A percentile compares a stretch with the other conserved stretches of the same genome.
phyloP scores from a whole-genome alignment of 1,140 invertebrate species.

The Lepidurus packardi region DNA sequence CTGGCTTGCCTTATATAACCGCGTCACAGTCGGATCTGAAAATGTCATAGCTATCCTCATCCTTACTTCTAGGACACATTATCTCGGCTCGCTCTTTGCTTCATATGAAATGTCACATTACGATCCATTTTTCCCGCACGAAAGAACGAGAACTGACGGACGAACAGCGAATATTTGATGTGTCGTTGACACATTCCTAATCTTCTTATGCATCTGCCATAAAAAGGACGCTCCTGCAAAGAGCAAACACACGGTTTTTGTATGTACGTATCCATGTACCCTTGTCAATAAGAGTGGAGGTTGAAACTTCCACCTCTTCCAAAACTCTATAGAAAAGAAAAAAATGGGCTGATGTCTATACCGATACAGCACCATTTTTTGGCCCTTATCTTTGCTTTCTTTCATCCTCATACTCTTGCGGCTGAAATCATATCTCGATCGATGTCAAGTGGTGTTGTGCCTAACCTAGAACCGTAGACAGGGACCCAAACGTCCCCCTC shows the following conservation, averaged over 20 bases:
- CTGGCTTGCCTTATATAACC: not conserved
- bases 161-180: conserved; percentile 16
- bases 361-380: not conserved
- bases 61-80: not conserved
- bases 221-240: conserved; percentile 1
- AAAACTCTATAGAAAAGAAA: not conserved
- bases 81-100: not conserved
- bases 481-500: not conserved
- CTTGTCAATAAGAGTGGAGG: not conserved
- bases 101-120: not conserved
- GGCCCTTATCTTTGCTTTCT: not conserved
- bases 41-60: not conserved
- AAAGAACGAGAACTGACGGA: not conserved
- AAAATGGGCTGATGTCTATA: not conserved
- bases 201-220: conserved; percentile 2
- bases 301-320: not conserved
- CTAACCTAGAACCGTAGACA: not conserved
- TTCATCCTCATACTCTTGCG: no score
- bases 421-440: conserved; percentile 3
- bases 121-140: not conserved
- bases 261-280: not conserved
- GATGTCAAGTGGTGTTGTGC: conserved; percentile 13
- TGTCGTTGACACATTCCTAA: conserved; percentile 18
- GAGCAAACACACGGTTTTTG: not conserved
- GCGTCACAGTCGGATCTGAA: not conserved